Conservation (phyloP, 2,113 vertebrate genomes). For the Microtus richardsoni region DNA sequence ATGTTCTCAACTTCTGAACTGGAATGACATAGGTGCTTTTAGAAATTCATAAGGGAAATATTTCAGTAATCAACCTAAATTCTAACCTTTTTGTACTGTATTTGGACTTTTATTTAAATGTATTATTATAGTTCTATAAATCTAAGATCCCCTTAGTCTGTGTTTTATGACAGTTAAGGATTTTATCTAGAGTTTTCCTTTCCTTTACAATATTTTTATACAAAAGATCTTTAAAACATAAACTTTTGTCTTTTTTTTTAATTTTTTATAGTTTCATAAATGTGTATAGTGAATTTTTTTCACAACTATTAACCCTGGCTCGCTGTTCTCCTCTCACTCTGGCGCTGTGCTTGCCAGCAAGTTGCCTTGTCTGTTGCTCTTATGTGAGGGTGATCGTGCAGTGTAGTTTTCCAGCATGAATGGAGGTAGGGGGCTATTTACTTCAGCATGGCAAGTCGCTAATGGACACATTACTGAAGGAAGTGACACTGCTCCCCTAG, state of each 20-base stretch:
- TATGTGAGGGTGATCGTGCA: not conserved
- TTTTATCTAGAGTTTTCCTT: not conserved
- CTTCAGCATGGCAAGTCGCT: not conserved
- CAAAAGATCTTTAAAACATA: not conserved
- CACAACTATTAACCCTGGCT: not conserved
- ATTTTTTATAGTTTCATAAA: not conserved
- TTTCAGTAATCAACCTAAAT: not conserved
- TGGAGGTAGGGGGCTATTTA: not conserved
- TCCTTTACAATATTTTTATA: not conserved
- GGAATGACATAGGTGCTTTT: not conserved
- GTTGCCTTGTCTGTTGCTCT: not conserved
- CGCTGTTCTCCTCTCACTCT: not conserved
- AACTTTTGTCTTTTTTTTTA: not conserved
- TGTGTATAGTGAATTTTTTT: not conserved
- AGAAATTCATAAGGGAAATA: not conserved
- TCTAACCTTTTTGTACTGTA: not conserved
- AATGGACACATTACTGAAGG: not conserved
- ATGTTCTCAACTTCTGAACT: not conserved
- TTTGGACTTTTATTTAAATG: not conserved
- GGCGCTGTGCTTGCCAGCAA: accelerated
- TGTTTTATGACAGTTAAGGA: not conserved
- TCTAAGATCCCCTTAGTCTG: not conserved
- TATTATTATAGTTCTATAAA: not conserved
- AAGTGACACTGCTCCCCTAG: not conserved
- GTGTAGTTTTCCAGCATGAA: no score